Percentiles rank a stretch among this genome's conserved stretches.
These are phyloP conservation scores for Adineta ricciae DNA, from an alignment of 2,888 invertebrate genomes.

Conservation along the genomic window DNA sequence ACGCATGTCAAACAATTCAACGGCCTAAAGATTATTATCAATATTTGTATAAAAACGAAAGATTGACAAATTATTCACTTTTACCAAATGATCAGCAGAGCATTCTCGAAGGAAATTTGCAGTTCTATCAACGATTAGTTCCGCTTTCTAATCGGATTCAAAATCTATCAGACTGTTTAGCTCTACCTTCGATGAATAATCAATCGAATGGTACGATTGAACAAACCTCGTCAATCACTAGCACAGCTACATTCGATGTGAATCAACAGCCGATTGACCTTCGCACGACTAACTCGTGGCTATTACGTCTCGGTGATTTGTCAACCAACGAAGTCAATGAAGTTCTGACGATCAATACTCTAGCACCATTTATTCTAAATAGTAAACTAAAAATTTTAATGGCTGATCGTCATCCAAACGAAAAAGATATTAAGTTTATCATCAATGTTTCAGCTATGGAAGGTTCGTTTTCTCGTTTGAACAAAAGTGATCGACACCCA, in stretches of 20 bases:
- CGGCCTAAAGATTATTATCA: not conserved
- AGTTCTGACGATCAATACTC: conserved; percentile 18
- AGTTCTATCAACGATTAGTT: not conserved
- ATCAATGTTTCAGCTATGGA: conserved; percentile 37
- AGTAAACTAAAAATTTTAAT: not conserved
- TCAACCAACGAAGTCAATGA: conserved; percentile 7
- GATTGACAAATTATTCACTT: not conserved
- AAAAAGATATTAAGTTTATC: conserved; percentile 24
- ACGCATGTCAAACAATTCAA: conserved; percentile 11
- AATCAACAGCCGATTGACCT: conserved; percentile 4
- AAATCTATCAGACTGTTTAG: not conserved
- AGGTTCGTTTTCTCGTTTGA: conserved; percentile 35
- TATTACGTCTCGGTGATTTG: not conserved
- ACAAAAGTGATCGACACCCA: conserved; percentile 35
- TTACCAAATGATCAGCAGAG: not conserved
- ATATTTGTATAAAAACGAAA: not conserved
- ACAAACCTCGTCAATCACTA: not conserved
- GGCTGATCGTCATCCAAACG: not conserved
- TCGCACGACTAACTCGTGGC: not conserved
- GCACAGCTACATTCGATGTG: not conserved
- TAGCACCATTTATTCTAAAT: conserved; percentile 21
- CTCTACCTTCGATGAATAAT: not conserved
- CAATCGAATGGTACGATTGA: not conserved
- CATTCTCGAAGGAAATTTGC: not conserved
- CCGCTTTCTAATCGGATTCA: not conserved